phyloP scores from a whole-genome alignment of 2,888 invertebrate genomes.

The Tridacna crocea region DNA sequence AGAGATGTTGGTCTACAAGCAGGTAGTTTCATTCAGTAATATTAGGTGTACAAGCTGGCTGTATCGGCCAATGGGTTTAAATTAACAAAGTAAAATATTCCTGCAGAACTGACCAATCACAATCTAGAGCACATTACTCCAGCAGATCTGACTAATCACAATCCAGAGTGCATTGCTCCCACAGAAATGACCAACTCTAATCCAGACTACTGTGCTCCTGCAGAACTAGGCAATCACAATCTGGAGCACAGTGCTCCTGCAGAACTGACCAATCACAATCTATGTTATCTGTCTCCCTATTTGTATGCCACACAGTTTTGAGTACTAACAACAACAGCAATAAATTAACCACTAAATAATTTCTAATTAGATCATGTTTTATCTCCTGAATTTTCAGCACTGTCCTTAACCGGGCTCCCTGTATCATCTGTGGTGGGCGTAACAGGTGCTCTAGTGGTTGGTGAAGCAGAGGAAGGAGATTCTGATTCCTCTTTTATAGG shows the following conservation, averaged over 20 bases:
- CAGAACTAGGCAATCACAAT: neutral
- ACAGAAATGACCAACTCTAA: neutral
- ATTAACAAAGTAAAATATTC: too few relatives aligned
- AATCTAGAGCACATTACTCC: neutral
- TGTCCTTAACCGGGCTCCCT: neutral
- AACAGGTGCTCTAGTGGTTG: conserved; percentile 37
- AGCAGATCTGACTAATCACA: neutral
- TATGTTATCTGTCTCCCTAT: neutral
- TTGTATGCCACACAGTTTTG: conserved; percentile 10
- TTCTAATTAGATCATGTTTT: conserved; percentile 25
- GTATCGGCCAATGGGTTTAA: too few relatives aligned
- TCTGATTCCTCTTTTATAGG: conserved; percentile 83
- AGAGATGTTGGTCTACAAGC: too few relatives aligned
- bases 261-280: neutral
- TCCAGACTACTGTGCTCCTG: too few relatives aligned
- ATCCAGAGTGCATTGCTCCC: neutral
- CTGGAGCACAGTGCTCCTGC: neutral
- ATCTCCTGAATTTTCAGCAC: conserved; percentile 11
- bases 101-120: neutral
- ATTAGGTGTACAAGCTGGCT: too few relatives aligned
- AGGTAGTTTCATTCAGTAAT: too few relatives aligned
- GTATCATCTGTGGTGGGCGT: conserved; percentile 4
- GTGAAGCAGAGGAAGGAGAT: conserved; percentile 66
- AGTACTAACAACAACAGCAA: conserved; percentile 10
- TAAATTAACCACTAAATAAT: conserved; percentile 8